Percentiles rank a stretch among this genome's conserved stretches.
Evolutionary conservation across 2,888 invertebrate species (phyloP).

Genomic region (Eupelmus urozonus): DNA sequence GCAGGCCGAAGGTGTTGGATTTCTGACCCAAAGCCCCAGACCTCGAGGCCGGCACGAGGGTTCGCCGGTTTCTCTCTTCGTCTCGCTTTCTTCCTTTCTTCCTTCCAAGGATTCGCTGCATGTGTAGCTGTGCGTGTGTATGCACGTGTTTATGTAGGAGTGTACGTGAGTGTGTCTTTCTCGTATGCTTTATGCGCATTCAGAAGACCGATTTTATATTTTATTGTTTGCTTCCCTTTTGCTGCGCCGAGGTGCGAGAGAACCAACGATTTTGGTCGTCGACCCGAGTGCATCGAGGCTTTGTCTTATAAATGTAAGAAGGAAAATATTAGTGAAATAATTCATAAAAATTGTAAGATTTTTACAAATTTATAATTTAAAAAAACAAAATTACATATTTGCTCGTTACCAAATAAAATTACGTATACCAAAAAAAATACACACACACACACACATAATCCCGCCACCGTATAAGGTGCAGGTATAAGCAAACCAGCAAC

Average conservation of each 20-base stretch:
- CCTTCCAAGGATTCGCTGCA: no score
- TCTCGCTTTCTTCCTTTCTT: neutral
- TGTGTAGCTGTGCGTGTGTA: neutral
- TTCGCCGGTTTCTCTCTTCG: constrained; percentile 22
- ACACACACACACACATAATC: neutral
- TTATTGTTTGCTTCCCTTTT: neutral
- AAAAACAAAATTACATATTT: no score
- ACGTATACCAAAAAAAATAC: no score
- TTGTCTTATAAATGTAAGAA: no score
- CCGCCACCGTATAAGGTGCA: neutral
- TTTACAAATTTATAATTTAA: no score
- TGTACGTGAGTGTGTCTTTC: neutral
- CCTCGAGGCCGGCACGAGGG: constrained; percentile 57
- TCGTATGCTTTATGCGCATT: neutral
- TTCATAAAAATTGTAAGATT: no score
- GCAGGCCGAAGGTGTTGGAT: constrained; percentile 69
- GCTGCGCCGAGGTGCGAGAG: constrained; percentile 41
- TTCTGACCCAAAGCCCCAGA: constrained; percentile 71
- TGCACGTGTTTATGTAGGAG: no score
- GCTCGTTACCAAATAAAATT: no score
- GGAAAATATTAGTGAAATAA: no score
- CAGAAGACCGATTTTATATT: neutral
- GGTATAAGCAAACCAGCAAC: neutral
- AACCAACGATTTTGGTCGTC: constrained; percentile 26
- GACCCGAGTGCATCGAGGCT: neutral